A percentile compares a stretch with the other conserved stretches of the same genome.
phyloP scores from a whole-genome alignment of 2,888 invertebrate species.

The Stomorhina lunata region DNA sequence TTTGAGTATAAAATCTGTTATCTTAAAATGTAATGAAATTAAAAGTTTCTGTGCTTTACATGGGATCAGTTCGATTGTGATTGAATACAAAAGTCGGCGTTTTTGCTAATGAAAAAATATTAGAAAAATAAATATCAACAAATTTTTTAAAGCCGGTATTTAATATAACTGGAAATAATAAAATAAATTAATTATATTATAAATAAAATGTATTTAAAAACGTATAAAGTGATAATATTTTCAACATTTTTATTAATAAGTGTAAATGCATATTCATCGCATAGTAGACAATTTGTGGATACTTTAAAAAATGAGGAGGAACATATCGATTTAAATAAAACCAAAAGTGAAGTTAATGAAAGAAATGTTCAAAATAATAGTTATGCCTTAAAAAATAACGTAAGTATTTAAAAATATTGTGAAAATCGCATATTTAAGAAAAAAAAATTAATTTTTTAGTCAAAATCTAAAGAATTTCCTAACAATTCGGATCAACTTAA shows the following conservation, averaged over 20 bases:
- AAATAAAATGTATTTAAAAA: constrained; percentile 17
- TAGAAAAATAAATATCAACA: not conserved
- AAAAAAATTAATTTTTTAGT: no score
- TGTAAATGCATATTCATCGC: not conserved
- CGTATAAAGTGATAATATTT: not conserved
- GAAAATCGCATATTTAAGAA: no score
- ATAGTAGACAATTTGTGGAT: not conserved
- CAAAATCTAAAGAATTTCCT: not conserved
- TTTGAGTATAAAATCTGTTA: constrained; percentile 30
- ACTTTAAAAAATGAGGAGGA: no score
- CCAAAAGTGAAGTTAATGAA: no score
- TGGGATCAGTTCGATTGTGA: constrained; percentile 17
- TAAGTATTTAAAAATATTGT: no score
- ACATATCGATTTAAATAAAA: no score
- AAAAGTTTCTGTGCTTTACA: constrained; percentile 28
- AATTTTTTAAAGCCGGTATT: not conserved
- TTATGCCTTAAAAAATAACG: no score
- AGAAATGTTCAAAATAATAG: no score
- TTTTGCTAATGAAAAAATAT: not conserved
- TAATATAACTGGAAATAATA: not conserved
- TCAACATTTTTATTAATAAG: not conserved
- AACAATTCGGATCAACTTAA: not conserved
- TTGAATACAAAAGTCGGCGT: not conserved
- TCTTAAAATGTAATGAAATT: constrained; percentile 14
- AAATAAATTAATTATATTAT: not conserved